Evolutionary conservation across 2,888 invertebrate genomes (phyloP).

Genomic region (Drepana falcataria): DNA sequence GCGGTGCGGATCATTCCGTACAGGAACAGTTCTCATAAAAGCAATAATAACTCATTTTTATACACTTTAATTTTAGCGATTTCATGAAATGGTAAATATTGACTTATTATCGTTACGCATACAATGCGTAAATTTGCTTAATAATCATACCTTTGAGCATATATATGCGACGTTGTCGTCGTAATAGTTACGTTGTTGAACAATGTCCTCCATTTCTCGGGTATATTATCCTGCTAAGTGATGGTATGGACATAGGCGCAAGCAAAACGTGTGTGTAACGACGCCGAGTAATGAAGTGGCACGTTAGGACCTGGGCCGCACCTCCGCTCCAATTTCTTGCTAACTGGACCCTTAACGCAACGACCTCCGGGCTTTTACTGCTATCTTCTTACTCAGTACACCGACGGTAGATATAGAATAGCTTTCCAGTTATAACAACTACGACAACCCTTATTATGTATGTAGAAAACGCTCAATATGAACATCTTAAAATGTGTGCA

Average conservation of each 20-base stretch:
- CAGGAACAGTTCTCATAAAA: conserved; percentile 60
- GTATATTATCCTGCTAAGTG: conserved; percentile 11
- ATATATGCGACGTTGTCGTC: too few relatives aligned
- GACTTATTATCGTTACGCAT: conserved; percentile 3
- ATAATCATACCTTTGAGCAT: too few relatives aligned
- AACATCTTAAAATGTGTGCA: too few relatives aligned
- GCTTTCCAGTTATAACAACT: conserved; percentile 2
- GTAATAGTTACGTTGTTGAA: too few relatives aligned
- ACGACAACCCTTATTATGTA: too few relatives aligned
- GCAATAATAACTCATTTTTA: conserved; percentile 72
- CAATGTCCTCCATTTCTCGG: too few relatives aligned
- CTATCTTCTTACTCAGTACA: conserved; percentile 29
- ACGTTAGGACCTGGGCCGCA: conserved; percentile 55
- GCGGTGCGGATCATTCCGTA: conserved; percentile 43
- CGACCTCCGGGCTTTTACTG: conserved; percentile 48
- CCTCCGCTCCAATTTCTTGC: conserved; percentile 57
- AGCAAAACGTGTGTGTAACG: conserved; percentile 44
- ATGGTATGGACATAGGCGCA: conserved; percentile 30
- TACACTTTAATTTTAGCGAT: conserved; percentile 66
- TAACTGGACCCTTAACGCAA: conserved; percentile 59
- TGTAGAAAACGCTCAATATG: too few relatives aligned
- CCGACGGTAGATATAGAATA: conserved; percentile 14
- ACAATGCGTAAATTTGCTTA: too few relatives aligned
- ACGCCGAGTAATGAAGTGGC: conserved; percentile 64
- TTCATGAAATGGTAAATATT: conserved; percentile 40